phyloP scores from a whole-genome alignment of 1,140 invertebrate species.

The Brachionus manjavacas region DNA sequence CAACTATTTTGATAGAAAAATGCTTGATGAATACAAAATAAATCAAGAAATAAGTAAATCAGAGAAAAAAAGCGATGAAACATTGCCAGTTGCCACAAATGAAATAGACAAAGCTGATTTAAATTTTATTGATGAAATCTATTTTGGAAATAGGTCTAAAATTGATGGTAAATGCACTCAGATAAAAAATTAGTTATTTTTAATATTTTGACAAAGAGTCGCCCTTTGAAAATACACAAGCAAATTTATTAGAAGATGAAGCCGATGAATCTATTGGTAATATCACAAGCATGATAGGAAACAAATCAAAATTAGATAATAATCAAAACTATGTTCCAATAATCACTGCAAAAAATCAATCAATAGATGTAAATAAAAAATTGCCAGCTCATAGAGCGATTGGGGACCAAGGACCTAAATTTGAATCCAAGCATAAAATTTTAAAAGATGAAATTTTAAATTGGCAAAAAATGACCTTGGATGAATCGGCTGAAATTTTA shows the following conservation, averaged over 20 bases:
- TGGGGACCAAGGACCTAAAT: background rate
- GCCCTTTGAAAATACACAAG: background rate
- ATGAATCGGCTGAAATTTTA: conserved; percentile 16
- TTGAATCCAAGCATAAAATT: conserved; percentile 8
- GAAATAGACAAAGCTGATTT: background rate
- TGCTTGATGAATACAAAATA: conserved; percentile 1
- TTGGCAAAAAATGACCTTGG: conserved; percentile 10
- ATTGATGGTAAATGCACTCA: background rate
- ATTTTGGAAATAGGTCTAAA: conserved; percentile 14
- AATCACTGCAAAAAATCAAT: background rate
- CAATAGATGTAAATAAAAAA: background rate
- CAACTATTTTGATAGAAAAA: conserved; percentile 14
- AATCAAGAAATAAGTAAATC: conserved; percentile 2
- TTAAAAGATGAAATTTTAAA: background rate
- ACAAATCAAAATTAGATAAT: background rate
- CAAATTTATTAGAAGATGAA: too few relatives aligned
- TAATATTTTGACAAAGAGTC: background rate
- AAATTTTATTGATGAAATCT: conserved; percentile 23
- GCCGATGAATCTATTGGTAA: background rate
- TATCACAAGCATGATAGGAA: background rate
- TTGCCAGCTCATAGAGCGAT: background rate
- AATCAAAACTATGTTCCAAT: background rate
- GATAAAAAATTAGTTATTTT: background rate
- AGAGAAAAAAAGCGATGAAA: background rate
- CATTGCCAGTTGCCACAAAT: background rate